Base-by-base conservation (phyloP, 2,113 vertebrate genomes). In the Corythornis madagascariensis region DNA sequence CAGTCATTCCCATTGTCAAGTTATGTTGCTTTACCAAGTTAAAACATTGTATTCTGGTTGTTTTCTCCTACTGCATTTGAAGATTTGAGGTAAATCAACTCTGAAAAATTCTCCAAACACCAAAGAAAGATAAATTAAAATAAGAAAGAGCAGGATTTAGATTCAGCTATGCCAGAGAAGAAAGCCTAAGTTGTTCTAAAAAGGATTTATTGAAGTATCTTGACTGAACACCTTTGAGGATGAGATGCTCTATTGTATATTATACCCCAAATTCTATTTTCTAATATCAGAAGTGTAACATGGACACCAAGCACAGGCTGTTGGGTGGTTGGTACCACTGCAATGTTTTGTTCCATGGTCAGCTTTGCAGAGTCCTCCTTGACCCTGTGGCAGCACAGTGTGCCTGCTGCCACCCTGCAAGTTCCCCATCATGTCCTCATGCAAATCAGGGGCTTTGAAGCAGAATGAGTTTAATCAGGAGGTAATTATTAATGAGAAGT, bases 401-500 rank as follows among this genome's bases (percentile, higher is more conserved):
- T 8, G 15, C 35, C 8, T 47, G 24, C 9, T 69, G 31, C 57
- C n/a, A 24, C 1, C 7, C 52, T 10, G 71, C 40, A 67, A 61
- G 55, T 11, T 53, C 59, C 55, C 31, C 25, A 8, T 29, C 22
- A 75, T 61, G 16, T 16, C 35, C 11, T 19, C n/a, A 87, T 86
- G 81, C 76, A 91, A 85, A 85, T 85, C 10, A 45, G 42, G 65
- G 70, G 40, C 29, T 72, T 35, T 63, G 11, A 77, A 63, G 71
- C 85, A 57, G 65, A 25, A 52, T 24, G 25, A 52, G 24, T 52
- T 50, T 61, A 70, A 91, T 42, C 1, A 5, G 16, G 47, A 86
- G 79, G 82, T 91, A 90, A 75, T 79, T 81, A 87, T 85, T 89
- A 92, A 88, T 45, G 16, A 90, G 86, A 78, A 78, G 28, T 86